A percentile compares a stretch with the other conserved stretches of the same genome.
Evolutionary conservation across 2,113 vertebrate species (phyloP).

Genomic region (Numida meleagris): DNA sequence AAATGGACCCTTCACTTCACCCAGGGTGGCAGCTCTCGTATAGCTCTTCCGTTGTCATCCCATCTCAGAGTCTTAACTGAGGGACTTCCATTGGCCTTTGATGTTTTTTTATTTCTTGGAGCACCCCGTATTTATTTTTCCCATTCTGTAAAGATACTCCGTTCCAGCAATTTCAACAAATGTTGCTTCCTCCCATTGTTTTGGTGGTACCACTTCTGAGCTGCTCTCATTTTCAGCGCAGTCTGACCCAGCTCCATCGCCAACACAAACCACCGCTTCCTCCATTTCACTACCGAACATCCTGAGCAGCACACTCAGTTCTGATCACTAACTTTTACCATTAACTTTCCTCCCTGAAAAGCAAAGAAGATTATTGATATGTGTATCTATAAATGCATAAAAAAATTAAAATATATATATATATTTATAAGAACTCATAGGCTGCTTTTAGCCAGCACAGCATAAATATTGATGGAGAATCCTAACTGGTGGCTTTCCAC

Average conservation of each 20-base stretch:
- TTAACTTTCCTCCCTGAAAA: background rate
- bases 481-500: background rate
- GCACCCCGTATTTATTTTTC: background rate
- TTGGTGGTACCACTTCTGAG: background rate
- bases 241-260: background rate
- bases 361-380: background rate
- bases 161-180: background rate
- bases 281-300: background rate
- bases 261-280: background rate
- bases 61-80: background rate
- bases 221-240: background rate
- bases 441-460: background rate
- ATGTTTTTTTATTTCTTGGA: background rate
- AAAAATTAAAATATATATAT: no score
- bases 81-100: background rate
- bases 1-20: background rate
- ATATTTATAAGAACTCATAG: background rate
- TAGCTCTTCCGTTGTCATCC: no score
- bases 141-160: background rate
- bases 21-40: background rate
- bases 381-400: background rate
- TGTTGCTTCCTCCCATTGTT: background rate
- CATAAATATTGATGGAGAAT: background rate
- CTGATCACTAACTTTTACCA: background rate
- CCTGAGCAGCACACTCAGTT: background rate